Evolutionary conservation across 2,113 vertebrate genomes (phyloP), one percentile per base, ranked within the genome.

Genomic region (Hippoglossus stenolepis): DNA sequence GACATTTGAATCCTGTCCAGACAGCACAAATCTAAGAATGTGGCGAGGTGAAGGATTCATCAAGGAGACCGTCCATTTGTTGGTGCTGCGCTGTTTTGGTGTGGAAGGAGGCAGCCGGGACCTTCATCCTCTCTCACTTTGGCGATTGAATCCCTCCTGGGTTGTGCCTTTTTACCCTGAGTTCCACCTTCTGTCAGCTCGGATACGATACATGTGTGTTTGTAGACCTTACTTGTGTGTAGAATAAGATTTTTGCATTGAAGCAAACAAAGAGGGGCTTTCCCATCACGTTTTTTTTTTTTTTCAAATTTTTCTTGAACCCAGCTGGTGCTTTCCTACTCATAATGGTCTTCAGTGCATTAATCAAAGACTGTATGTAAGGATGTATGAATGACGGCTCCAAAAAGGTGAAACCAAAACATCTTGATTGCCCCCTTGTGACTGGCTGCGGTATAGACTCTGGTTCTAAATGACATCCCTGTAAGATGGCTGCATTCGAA

Each of bases 131-230:
- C 35, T 51, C 9, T 23, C 47, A n/a, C 35, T 75, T 53, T 18
- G 1, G 15, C 45, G 20, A 65, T 57, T 14, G 20, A 79, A 73
- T 1, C 58, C 66, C 40, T 73, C 70, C 28, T 65, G 23, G 60
- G 31, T 77, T 8, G 88, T 91, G 90, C 86, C 90, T 90, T 91
- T 80, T 45, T 23, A 13, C 62, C 4, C 15, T 40, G 5, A 71
- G 51, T 20, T 56, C 67, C 66, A n/a, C 64, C 77, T 47, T 18
- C 65, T 40, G 58, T 57, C 26, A 17, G 60, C 14, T 43, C 78
- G 68, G 77, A 68, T 26, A 4, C 28, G 26, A 63, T 73, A 61
- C 63, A 65, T 24, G 24, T 11, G 17, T 80, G 65, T 74, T 49
- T 66, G n/a, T 67, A 35, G 71, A 61, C 21, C 59, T 82, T 67